A percentile compares a stretch with the other conserved stretches of the same genome.
Conservation (phyloP, 2,797 vertebrate species). For the Lemur catta region DNA sequence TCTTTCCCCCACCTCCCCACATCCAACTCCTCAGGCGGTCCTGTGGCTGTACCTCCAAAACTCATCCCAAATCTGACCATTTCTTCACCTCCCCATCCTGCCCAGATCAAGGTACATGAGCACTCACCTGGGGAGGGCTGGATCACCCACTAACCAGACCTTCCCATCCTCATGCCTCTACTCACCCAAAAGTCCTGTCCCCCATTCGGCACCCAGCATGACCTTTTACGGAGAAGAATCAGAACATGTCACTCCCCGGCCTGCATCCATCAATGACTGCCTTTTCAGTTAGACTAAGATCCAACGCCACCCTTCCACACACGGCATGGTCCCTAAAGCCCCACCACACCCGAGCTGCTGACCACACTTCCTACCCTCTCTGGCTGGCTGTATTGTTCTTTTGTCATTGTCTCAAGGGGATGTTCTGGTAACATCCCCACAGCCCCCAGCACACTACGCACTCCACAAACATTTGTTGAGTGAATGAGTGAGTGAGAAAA, state of each 20-base stretch:
- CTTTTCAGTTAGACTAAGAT: not conserved
- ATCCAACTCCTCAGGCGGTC: not conserved
- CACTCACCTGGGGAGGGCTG: not conserved
- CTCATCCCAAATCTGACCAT: not conserved
- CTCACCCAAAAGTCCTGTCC: not conserved
- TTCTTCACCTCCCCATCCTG: not conserved
- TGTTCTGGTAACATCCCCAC: rapidly evolving
- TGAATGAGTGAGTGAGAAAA: not conserved
- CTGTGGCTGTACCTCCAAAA: not conserved
- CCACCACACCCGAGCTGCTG: not conserved
- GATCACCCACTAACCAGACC: not conserved
- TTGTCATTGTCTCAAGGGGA: not conserved
- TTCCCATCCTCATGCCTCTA: not conserved
- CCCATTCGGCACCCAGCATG: not conserved
- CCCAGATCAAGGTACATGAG: not conserved
- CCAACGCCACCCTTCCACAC: not conserved
- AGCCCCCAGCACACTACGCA: rapidly evolving
- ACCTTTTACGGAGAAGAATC: not conserved
- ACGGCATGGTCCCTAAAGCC: not conserved
- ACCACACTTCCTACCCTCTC: not conserved
- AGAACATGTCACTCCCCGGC: too few species aligned
- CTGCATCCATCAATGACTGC: not conserved
- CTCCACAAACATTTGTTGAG: not conserved
- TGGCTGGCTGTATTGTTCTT: not conserved
- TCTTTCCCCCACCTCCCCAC: not conserved